Percentiles rank a stretch among this genome's conserved stretches.
Evolutionary conservation across 2,113 vertebrate genomes (phyloP).

Genomic region (Gadus chalcogrammus): DNA sequence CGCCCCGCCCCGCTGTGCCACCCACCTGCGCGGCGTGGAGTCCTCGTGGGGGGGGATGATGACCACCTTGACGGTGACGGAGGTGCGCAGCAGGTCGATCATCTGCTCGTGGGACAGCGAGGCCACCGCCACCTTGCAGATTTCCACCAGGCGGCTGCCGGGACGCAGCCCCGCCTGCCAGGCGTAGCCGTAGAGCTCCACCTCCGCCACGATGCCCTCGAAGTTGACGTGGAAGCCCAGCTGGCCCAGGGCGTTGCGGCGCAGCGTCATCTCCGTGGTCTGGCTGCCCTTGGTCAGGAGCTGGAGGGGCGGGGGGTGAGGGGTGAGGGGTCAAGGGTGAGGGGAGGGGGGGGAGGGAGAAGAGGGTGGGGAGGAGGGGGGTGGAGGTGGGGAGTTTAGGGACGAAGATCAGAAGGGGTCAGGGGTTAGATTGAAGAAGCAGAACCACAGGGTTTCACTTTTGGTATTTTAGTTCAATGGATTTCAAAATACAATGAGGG

Average conservation of each 20-base stretch:
- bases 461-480: too few relatives aligned
- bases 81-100: slow-evolving; percentile 94
- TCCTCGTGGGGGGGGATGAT: slow-evolving; percentile 94
- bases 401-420: not conserved
- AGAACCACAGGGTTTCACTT: not conserved
- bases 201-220: slow-evolving; percentile 93
- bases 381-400: not conserved
- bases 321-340: not conserved
- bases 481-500: too few relatives aligned
- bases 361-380: not conserved
- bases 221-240: slow-evolving; percentile 97
- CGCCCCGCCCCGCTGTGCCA: too few relatives aligned
- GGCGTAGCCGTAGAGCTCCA: slow-evolving; percentile 92
- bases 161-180: slow-evolving; percentile 95
- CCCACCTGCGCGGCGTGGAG: slow-evolving; percentile 89
- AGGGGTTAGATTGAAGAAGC: not conserved
- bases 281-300: slow-evolving; percentile 91
- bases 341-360: not conserved
- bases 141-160: slow-evolving; percentile 93
- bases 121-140: slow-evolving; percentile 93
- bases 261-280: slow-evolving; percentile 92
- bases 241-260: slow-evolving; percentile 90
- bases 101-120: slow-evolving; percentile 95
- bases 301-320: slow-evolving; percentile 55
- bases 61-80: slow-evolving; percentile 92